Conservation (phyloP, 1,140 invertebrate species). For the Lasioglossum baleicum region DNA sequence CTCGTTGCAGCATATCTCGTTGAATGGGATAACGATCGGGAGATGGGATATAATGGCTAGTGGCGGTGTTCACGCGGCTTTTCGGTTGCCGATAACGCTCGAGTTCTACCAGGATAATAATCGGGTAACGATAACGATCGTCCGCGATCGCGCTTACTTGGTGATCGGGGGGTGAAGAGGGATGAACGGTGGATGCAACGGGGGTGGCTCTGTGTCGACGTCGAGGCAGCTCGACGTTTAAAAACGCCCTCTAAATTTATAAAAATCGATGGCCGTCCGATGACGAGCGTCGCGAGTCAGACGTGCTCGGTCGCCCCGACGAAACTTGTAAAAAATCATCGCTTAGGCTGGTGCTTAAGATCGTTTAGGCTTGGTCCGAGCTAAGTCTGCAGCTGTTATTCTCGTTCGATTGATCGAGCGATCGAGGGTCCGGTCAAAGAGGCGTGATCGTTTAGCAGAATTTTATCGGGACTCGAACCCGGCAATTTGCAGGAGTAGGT, state of each 20-base stretch:
- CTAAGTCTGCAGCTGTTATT: neutral
- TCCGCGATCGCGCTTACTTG: neutral
- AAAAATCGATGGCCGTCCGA: neutral
- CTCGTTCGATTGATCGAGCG: neutral
- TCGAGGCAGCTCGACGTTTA: neutral
- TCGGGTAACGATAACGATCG: neutral
- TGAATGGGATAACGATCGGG: constrained; percentile 2
- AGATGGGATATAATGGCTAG: constrained; percentile 3
- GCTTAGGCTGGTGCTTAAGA: no score
- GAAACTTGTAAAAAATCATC: neutral
- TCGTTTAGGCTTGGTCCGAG: no score
- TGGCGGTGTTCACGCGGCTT: neutral
- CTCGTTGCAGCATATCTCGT: neutral
- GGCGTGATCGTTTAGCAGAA: neutral
- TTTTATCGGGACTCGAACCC: neutral
- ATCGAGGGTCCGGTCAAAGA: neutral
- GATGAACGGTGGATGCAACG: no score
- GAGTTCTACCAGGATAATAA: constrained; percentile 1
- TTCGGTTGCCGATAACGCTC: constrained; percentile 1
- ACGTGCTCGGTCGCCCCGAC: neutral
- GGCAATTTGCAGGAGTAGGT: neutral
- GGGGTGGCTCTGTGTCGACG: no score
- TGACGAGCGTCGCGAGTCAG: neutral
- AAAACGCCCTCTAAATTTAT: constrained; percentile 9
- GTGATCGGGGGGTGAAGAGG: neutral